phyloP scores from a whole-genome alignment of 2,888 invertebrate species.

The Pinctada fucata region DNA sequence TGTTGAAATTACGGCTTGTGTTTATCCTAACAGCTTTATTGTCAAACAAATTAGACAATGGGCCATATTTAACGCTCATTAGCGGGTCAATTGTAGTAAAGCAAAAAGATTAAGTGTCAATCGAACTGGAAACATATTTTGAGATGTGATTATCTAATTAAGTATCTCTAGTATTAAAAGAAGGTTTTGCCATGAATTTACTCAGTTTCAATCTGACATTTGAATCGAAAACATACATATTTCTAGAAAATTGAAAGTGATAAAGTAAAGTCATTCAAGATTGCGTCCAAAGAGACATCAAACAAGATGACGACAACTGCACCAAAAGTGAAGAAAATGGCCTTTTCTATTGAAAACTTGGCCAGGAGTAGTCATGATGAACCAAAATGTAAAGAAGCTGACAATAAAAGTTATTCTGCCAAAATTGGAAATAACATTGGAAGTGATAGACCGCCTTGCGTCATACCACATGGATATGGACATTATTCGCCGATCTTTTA shows the following conservation, averaged over 20 bases:
- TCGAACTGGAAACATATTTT: constrained; percentile 16
- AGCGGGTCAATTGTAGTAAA: not conserved
- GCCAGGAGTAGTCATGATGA: constrained; percentile 37
- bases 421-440: not conserved
- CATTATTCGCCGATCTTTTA: not conserved
- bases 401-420: not conserved
- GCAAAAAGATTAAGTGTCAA: constrained; percentile 24
- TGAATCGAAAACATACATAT: not conserved
- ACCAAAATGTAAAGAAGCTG: not conserved
- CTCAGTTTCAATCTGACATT: constrained; percentile 5
- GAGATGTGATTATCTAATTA: constrained; percentile 21
- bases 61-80: constrained; percentile 22
- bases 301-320: constrained; percentile 8
- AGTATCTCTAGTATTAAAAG: constrained; percentile 16
- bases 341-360: constrained; percentile 36
- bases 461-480: not conserved
- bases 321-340: constrained; percentile 25
- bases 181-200: not conserved
- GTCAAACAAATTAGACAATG: constrained; percentile 17
- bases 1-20: constrained; percentile 21
- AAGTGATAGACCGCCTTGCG: not conserved
- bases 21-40: constrained; percentile 23
- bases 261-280: not conserved
- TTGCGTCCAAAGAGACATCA: not conserved
- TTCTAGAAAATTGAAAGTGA: not conserved